Percentiles rank a stretch among this genome's conserved stretches.
Evolutionary conservation across 1,140 invertebrate genomes (phyloP).

Genomic region (Whitmania pigra): DNA sequence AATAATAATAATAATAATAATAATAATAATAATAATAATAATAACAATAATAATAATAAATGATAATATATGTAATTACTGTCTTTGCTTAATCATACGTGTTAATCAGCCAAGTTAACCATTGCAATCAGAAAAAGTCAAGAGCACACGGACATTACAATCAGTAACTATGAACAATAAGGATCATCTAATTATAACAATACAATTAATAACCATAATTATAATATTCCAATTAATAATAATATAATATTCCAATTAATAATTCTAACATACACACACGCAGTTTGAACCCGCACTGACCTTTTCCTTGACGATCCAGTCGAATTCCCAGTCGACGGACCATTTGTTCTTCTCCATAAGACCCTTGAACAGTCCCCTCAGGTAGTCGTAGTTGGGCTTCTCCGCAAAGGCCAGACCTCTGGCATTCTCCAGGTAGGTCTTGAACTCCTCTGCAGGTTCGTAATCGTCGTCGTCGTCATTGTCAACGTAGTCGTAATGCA

Average conservation of each 20-base stretch:
- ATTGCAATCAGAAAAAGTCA: too few relatives aligned
- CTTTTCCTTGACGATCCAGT: slow-evolving; percentile 53
- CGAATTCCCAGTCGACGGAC: slow-evolving; percentile 86
- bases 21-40: not conserved
- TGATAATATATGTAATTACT: too few relatives aligned
- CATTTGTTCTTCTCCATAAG: slow-evolving; percentile 83
- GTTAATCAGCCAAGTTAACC: too few relatives aligned
- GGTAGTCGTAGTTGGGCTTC: slow-evolving; percentile 96
- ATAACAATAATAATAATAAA: not conserved
- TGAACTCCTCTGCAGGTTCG: slow-evolving; percentile 46
- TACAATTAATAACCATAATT: too few relatives aligned
- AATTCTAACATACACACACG: not conserved
- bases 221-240: not conserved
- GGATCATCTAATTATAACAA: not conserved
- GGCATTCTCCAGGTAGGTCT: slow-evolving; percentile 91
- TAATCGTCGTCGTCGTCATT: too few relatives aligned
- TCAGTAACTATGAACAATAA: not conserved
- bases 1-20: slow-evolving; percentile 10
- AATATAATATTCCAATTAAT: not conserved
- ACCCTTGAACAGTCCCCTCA: slow-evolving; percentile 83
- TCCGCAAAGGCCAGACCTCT: slow-evolving; percentile 96
- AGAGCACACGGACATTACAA: too few relatives aligned
- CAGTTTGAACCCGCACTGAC: not conserved
- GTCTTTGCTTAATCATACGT: too few relatives aligned
- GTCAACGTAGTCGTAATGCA: not conserved